These are phyloP conservation scores for Oreochromis mossambicus DNA, from an alignment of 2,797 vertebrate genomes.

Conservation along the genomic window DNA sequence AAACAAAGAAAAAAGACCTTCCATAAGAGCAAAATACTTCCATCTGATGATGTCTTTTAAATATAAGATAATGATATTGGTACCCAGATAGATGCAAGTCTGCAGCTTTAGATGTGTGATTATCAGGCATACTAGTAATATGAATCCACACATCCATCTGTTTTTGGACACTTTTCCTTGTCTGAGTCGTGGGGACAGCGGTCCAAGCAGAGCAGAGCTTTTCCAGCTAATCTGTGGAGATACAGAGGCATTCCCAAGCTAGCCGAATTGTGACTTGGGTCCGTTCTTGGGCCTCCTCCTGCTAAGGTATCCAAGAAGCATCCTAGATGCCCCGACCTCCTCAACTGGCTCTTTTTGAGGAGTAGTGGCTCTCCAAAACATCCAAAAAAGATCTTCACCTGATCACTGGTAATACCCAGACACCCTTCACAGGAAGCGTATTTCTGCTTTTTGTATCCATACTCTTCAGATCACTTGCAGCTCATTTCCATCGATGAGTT, in stretches of 20 bases:
- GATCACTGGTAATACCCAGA: not conserved
- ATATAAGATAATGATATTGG: not conserved
- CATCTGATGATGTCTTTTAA: constrained; percentile 42
- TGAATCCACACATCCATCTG: not conserved
- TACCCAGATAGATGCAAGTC: not conserved
- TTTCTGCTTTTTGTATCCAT: not conserved
- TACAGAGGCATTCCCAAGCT: not conserved
- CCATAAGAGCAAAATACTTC: constrained; percentile 43
- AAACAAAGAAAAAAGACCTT: not conserved
- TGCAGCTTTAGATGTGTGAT: constrained; percentile 1
- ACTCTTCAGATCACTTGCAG: not conserved
- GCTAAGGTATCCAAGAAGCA: not conserved
- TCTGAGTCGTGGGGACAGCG: not conserved
- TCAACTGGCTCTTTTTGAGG: not conserved
- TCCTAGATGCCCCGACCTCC: not conserved
- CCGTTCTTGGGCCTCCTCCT: not conserved
- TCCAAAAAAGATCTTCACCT: not conserved
- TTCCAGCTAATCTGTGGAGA: not conserved
- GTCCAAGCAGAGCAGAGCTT: not conserved
- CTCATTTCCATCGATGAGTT: not conserved
- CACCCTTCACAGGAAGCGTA: not conserved
- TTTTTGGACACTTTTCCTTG: not conserved
- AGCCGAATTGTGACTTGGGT: not conserved
- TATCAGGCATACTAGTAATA: not conserved
- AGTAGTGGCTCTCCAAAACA: not conserved